Base-by-base conservation (phyloP, 2,113 vertebrate genomes). In the Cynopterus brachyotis region DNA sequence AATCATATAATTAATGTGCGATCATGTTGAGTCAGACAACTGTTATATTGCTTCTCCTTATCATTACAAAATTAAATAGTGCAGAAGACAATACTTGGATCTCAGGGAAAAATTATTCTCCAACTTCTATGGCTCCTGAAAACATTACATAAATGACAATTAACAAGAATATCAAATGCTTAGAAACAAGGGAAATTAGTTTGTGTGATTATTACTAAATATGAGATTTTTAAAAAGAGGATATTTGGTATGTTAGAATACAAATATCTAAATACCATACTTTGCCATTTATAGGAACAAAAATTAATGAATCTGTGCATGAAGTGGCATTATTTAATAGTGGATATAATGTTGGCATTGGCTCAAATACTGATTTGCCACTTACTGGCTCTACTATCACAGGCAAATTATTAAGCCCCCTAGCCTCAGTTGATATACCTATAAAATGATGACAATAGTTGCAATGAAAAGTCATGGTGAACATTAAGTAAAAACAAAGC, bases 21-120 rank as follows among this genome's bases (percentile, higher is more conserved):
- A 80, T 69, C 26, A 45, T 92, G 93, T 55, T 86, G 55, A 93
- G 32, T 93, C 57, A 91, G 93, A 93, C 79, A 96, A 84, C 73
- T 75, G 55, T 55, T 76, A 60, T 17, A 76, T 81, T 95, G 35
- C 64, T 76, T 87, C 37, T 85, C 35, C 32, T 50, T 75, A 87
- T 45, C 66, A 81, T 57, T 57, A 32, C 3, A 89, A 90, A 93
- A 97, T 88, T 92, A 95, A 64, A 40, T 15, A 89, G 19, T 75
- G 32, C 75, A 55, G 42, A 88, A 85, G 16, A 89, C 37, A 64
- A 72, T 81, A 75, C 28, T 76, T 40, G 10, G 19, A 70, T 53
- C 24, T 53, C 22, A 70, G 13, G 16, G 37, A 45, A 62, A 70
- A 85, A 78, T 82, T 53, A 28, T 32, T 35, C 42, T 40, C 26